A percentile compares a stretch with the other conserved stretches of the same genome.
Evolutionary conservation across 2,888 invertebrate species (phyloP).

Genomic region (Heteromurus nitidus): DNA sequence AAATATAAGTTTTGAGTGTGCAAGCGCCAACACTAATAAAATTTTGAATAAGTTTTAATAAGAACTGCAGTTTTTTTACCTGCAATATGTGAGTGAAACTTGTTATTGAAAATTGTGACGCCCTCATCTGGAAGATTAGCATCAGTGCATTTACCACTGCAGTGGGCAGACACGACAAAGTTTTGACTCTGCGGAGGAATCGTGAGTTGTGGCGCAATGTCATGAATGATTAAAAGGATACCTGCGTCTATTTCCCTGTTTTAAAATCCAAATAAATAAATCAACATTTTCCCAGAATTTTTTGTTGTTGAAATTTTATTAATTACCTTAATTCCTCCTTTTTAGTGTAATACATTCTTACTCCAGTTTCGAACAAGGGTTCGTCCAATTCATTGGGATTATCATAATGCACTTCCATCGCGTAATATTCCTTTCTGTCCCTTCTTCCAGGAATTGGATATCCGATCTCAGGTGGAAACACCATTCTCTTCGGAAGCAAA

Average conservation of each 20-base stretch:
- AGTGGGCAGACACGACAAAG: slow-evolving; percentile 88
- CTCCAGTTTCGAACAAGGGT: slow-evolving; percentile 82
- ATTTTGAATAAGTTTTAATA: too few relatives aligned
- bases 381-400: slow-evolving; percentile 77
- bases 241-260: slow-evolving; percentile 82
- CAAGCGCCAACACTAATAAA: too few relatives aligned
- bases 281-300: too few relatives aligned
- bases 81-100: slow-evolving; percentile 85
- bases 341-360: slow-evolving; percentile 86
- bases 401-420: slow-evolving; percentile 90
- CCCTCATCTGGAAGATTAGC: slow-evolving; percentile 79
- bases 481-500: slow-evolving; percentile 85
- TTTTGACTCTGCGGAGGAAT: slow-evolving; percentile 87
- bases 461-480: slow-evolving; percentile 85
- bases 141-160: slow-evolving; percentile 86
- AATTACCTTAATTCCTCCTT: too few relatives aligned
- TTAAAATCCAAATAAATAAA: too few relatives aligned
- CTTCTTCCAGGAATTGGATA: slow-evolving; percentile 85
- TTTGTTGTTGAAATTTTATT: too few relatives aligned
- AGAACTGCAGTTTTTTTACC: too few relatives aligned
- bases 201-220: slow-evolving; percentile 86
- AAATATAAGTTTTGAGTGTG: too few relatives aligned
- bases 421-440: slow-evolving; percentile 83
- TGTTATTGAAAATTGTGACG: slow-evolving; percentile 87
- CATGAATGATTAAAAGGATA: slow-evolving; percentile 85